Conservation (phyloP, 2,113 vertebrate species). For the Sylvietta virens region DNA sequence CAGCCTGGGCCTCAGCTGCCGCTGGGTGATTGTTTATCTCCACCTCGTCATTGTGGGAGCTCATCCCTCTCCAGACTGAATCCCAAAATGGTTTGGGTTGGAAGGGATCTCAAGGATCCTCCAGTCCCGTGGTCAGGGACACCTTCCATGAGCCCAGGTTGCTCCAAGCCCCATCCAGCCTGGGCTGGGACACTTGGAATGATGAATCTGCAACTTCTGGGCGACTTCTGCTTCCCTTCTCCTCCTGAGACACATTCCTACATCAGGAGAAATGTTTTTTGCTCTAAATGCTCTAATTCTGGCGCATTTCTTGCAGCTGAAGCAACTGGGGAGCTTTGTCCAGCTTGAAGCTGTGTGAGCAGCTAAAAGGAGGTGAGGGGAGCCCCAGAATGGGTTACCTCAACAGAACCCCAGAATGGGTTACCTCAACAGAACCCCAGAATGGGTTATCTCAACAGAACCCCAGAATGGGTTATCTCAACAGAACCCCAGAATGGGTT, state of each 20-base stretch:
- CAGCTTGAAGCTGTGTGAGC: not conserved
- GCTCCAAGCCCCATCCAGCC: not conserved
- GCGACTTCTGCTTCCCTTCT: not conserved
- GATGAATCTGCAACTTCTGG: not conserved
- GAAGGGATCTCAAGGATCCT: not conserved
- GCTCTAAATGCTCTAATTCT: not conserved
- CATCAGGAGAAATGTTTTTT: not conserved
- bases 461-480: not conserved
- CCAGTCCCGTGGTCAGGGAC: not conserved
- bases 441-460: too few species aligned
- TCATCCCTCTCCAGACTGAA: not conserved
- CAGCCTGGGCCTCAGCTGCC: not conserved
- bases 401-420: accelerated
- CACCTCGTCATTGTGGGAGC: accelerated
- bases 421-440: too few species aligned
- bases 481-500: accelerated
- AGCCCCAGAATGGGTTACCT: not conserved
- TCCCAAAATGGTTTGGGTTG: not conserved
- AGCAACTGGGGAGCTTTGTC: not conserved
- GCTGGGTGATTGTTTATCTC: not conserved
- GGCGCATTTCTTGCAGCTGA: not conserved
- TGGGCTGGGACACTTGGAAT: not conserved
- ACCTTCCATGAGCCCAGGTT: accelerated
- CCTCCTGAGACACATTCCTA: not conserved
- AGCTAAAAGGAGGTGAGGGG: not conserved